Base-by-base conservation (phyloP, 2,113 vertebrate species). In the Morone chrysops region DNA sequence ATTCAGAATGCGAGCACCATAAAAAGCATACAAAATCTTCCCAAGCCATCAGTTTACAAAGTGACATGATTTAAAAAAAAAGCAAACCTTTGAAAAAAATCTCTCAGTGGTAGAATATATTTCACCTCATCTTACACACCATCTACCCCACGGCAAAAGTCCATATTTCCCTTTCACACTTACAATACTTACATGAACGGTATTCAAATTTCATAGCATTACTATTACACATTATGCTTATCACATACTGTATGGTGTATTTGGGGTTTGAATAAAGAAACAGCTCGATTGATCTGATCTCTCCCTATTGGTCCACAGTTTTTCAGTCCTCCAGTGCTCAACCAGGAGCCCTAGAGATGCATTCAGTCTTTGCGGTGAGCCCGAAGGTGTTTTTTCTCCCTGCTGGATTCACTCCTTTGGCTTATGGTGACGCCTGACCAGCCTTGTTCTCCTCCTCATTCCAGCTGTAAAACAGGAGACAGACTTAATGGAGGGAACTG, bases 1-100 rank as follows among this genome's bases (percentile, higher is more conserved):
- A 10, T 80, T 81, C 16, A 70, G 87, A 94, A 89, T 90, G 77
- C 57, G 48, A 96, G 90, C 84, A 94, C 93, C 82, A 82, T 70
- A 78, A 80, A 69, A 88, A 82, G 70, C 81, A 73, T 91, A 90
- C 43, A 86, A 76, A 81, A 69, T 56, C n/a, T 75, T 81, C 60
- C 78, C 45, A 76, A 83, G 53, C 50, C 69, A 69, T 78, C 56
- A 56, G 41, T 85, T 85, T 61, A 78, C 68, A 75, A 84, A 70
- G 38, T 54, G 18, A 81, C 20, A 72, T n/a, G 4, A 70, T 72
- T 45, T 7, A 16, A 18, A 50, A 83, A 71, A 69, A 78, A 78
- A 69, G 60, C 48, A 56, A 82, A 80, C 17, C 7, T 69, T 36
- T 25, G 16, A 63, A 65, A 78, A 70, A 81, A 53, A 45, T 78